Evolutionary conservation across 2,113 vertebrate species (phyloP), one percentile per base, ranked within the genome.

Genomic region (Willisornis vidua): DNA sequence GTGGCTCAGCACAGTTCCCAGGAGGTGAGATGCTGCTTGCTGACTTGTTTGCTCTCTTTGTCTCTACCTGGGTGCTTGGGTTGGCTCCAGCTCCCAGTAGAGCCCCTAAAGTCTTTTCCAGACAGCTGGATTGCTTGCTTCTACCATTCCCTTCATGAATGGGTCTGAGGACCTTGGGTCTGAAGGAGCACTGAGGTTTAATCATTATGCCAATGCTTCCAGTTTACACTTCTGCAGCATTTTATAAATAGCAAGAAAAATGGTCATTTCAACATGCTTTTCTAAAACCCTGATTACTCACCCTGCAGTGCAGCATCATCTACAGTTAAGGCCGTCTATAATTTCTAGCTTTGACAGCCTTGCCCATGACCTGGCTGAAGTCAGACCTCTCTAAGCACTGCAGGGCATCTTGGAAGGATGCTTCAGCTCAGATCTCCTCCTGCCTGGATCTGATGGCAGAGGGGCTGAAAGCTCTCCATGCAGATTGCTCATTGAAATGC

Each of bases 401-500:
- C 48, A 85, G 73, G 76, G 28, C 72, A 58, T 35, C 75, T 67
- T 72, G 49, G 43, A 92, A 71, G 59, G 68, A 84, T 55, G 83
- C 41, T 89, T 86, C 85, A 78, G 76, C 68, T 75, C 39, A 46
- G 70, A 46, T 67, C 88, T 90, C 85, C 46, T 84, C 55, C 92
- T 90, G 89, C 74, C 81, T 75, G 79, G 77, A 74, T 90, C 71
- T 85, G 41, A 70, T 89, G 77, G 57, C 16, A 26, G 67, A 73
- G 72, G 57, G 95, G 66, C 80, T 92, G 86, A 93, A 86, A 86
- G 65, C 65, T 94, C 54, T 80, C 49, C 3, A 10, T 83, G 75
- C 45, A 92, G 90, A 87, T 89, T 75, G 45, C 86, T 94, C 73
- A 95, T 96, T 96, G 93, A 96, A 94, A 97, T 97, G 96, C 93